phyloP scores from a whole-genome alignment of 2,113 vertebrate genomes.

The Pampusana beccarii region DNA sequence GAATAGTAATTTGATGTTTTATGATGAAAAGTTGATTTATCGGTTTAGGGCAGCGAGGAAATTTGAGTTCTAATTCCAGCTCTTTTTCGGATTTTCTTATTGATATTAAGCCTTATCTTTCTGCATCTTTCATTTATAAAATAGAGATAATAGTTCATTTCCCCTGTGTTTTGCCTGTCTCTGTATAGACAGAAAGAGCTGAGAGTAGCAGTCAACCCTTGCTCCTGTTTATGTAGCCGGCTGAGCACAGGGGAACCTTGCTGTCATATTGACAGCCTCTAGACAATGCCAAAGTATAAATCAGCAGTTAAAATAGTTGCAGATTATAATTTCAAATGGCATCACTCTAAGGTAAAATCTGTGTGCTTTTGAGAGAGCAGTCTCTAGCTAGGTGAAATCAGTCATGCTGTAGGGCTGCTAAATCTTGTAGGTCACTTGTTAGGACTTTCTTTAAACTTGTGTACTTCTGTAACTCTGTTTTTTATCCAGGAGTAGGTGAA shows the following conservation, averaged over 20 bases:
- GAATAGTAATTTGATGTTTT: neutral
- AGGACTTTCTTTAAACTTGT: neutral
- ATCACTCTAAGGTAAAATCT: neutral
- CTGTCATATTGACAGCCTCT: neutral
- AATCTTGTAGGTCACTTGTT: neutral
- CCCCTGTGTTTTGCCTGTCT: neutral
- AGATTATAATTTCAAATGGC: neutral
- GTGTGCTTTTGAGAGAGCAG: neutral
- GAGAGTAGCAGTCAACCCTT: neutral
- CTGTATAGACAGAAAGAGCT: neutral
- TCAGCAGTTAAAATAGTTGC: neutral
- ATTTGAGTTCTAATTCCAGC: neutral
- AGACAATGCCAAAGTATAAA: neutral
- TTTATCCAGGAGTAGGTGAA: neutral
- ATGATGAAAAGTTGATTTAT: neutral
- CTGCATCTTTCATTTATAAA: neutral
- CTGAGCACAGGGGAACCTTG: neutral
- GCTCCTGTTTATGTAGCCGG: neutral
- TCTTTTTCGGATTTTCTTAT: neutral
- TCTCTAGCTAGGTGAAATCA: neutral
- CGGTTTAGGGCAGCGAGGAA: neutral
- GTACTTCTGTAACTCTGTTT: neutral
- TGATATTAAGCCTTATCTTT: neutral
- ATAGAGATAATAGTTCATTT: neutral
- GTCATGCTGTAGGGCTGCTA: neutral